Evolutionary conservation across 2,113 vertebrate species (phyloP).

Genomic region (Cardinalis cardinalis): DNA sequence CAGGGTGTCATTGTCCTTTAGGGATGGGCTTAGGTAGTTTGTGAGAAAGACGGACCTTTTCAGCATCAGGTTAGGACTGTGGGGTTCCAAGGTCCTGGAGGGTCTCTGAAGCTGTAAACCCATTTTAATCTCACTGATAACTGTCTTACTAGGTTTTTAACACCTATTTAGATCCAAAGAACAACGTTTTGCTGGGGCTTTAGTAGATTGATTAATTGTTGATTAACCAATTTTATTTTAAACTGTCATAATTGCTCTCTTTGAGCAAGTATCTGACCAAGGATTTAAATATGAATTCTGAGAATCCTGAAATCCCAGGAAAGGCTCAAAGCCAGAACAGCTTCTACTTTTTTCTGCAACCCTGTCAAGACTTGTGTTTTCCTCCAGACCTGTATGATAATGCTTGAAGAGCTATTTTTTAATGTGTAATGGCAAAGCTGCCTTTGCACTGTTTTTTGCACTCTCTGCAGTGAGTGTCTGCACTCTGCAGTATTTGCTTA

Average conservation of each 20-base stretch:
- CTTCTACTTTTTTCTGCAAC: neutral
- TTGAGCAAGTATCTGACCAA: neutral
- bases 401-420: neutral
- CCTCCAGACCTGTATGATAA: neutral
- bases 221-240: neutral
- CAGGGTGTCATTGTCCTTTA: neutral
- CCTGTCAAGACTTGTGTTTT: neutral
- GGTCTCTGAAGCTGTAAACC: neutral
- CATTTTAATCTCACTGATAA: neutral
- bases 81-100: neutral
- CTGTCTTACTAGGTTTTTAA: neutral
- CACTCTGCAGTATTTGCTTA: constrained; percentile 2
- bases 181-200: neutral
- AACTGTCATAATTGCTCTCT: neutral
- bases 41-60: neutral
- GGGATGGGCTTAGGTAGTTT: neutral
- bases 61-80: neutral
- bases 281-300: neutral
- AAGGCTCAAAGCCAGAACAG: neutral
- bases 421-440: neutral
- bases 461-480: neutral
- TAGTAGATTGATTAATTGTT: neutral
- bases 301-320: neutral
- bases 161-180: neutral
- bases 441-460: neutral